phyloP scores from a whole-genome alignment of 2,113 vertebrate species.

The Eira barbara region DNA sequence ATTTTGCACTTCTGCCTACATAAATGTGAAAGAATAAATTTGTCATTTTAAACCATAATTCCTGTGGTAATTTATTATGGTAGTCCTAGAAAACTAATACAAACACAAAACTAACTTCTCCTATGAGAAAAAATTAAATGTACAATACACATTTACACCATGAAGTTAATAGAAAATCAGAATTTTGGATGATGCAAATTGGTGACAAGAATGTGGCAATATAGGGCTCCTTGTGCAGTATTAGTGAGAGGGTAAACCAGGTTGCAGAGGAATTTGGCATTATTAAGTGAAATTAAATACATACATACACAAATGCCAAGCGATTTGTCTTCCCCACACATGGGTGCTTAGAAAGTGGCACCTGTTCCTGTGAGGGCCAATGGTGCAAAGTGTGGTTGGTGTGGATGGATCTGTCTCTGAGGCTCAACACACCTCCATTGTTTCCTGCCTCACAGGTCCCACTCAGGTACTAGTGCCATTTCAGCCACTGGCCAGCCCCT shows the following conservation, averaged over 20 bases:
- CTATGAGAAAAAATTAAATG: not conserved
- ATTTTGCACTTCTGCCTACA: too few relatives aligned
- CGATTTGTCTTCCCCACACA: not conserved
- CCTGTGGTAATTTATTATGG: not conserved
- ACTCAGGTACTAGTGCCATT: not conserved
- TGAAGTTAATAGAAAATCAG: not conserved
- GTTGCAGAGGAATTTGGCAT: not conserved
- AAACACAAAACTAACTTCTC: not conserved
- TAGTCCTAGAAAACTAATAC: not conserved
- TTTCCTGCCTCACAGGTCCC: too few relatives aligned
- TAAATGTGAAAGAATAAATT: too few relatives aligned
- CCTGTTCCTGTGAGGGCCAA: not conserved
- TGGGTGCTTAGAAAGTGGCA: not conserved
- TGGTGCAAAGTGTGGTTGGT: not conserved
- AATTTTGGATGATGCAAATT: not conserved
- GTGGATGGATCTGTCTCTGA: fast-evolving
- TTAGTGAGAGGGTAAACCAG: not conserved
- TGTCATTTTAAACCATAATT: not conserved
- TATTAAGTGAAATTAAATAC: not conserved
- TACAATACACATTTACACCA: not conserved
- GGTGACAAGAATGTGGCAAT: not conserved
- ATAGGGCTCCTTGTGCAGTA: not conserved
- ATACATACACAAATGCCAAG: not conserved
- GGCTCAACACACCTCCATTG: not conserved
- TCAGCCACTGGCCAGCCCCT: not conserved